Evolutionary conservation across 2,113 vertebrate genomes (phyloP).

Genomic region (Siniperca chuatsi): DNA sequence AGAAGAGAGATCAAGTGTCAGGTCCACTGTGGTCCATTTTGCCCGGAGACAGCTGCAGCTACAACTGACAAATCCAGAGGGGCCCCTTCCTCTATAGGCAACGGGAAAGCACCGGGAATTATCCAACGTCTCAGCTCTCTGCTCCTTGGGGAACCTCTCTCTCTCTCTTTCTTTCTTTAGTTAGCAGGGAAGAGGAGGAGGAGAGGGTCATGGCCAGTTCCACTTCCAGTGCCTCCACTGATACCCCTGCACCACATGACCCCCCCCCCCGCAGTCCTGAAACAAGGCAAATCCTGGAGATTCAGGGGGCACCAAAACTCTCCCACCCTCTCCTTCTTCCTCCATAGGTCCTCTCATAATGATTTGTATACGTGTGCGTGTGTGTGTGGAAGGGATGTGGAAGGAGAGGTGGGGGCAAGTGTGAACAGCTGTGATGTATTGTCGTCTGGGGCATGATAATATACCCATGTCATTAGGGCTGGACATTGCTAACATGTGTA

Average conservation of each 20-base stretch:
- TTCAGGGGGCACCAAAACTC: slow-evolving; percentile 48
- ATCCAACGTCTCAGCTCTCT: slow-evolving; percentile 76
- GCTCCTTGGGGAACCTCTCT: slow-evolving; percentile 72
- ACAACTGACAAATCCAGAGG: slow-evolving; percentile 84
- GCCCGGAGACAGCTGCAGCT: slow-evolving; percentile 83
- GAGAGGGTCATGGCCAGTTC: slow-evolving; percentile 65
- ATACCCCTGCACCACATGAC: slow-evolving; percentile 43
- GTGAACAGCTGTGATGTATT: slow-evolving; percentile 82
- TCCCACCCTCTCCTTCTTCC: slow-evolving; percentile 46
- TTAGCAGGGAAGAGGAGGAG: slow-evolving; percentile 45
- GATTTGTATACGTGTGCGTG: slow-evolving; percentile 63
- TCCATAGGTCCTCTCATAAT: slow-evolving; percentile 58
- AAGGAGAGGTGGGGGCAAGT: slow-evolving; percentile 55
- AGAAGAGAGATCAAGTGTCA: slow-evolving; percentile 80
- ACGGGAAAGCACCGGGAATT: slow-evolving; percentile 82
- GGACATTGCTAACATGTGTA: slow-evolving; percentile 70
- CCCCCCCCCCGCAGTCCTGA: not conserved
- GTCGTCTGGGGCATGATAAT: slow-evolving; percentile 74
- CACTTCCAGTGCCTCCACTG: slow-evolving; percentile 59
- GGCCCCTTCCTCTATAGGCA: slow-evolving; percentile 81
- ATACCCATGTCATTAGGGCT: slow-evolving; percentile 72
- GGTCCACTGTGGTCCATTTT: slow-evolving; percentile 83
- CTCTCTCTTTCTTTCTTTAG: slow-evolving; percentile 8
- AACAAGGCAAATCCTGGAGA: slow-evolving; percentile 56
- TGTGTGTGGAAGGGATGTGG: slow-evolving; percentile 53